Evolutionary conservation across 2,797 vertebrate genomes (phyloP), one percentile per base, ranked within the genome.

Genomic region (Lagodon rhomboides): DNA sequence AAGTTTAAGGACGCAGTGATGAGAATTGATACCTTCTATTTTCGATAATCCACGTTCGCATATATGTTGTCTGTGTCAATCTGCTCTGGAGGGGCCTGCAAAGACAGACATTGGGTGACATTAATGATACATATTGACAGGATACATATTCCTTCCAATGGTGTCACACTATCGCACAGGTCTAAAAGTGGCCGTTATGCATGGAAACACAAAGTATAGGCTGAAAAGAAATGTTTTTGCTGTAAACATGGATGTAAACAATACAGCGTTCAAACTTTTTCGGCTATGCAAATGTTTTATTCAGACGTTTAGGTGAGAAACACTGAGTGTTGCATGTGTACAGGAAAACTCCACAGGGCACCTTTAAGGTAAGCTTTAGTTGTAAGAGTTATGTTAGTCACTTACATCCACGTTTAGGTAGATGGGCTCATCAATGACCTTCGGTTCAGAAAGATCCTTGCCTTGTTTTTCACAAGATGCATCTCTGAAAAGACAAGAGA

Each of bases 321-420:
- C 34, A 60, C 12, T 13, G 20, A n/a, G 12, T 59, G 34, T 58
- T 20, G 55, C 15, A 10, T 34, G 27, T 20, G 34, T 58, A 18
- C 5, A 38, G 38, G 18, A 60, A 43, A 22, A n/a, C 61, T 5
- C 60, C 22, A 62, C 10, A 20, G 16, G 1, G 23, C 16, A 27
- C 44, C 9, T 49, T 27, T 41, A 44, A 47, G 8, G 15, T 56
- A 27, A 10, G 12, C 15, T 75, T 34, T 41, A 34, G 13, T 23
- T 61, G n/a, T 55, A 34, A 34, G 34, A 34, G 34, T 34, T 0
- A 34, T 34, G 30, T 34, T 34, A 34, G 34, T 34, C 34, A 34
- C 7, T 2, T 89, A 93, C 93, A 88, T 89, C 30, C 9, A 77
- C 0, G 66, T 94, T 94, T n/a, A 72, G 25, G 51, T 94, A 93